Base-by-base conservation (phyloP, 2,113 vertebrate species). In the Rhadina sibilatrix region DNA sequence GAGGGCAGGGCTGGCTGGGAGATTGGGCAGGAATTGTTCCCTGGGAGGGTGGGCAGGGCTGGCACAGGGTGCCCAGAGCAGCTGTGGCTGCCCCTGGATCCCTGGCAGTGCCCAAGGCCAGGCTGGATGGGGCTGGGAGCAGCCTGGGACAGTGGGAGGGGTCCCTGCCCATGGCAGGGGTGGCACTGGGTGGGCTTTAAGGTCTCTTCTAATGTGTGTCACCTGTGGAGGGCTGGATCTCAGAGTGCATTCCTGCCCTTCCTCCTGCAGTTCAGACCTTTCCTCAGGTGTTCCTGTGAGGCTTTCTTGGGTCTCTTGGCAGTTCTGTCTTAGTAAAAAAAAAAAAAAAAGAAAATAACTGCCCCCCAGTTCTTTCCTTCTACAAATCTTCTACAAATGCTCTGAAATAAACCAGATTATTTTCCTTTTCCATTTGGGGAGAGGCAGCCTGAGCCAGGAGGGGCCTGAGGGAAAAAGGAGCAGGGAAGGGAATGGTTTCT, bases 101-200 rank as follows among this genome's bases (percentile, higher is more conserved):
- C 47, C 84, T 87, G 84, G 28, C 20, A 61, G 56, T 70, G 74
- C 3, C 74, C 84, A 16, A 79, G 84, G 56, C 40, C 47, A 54
- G 64, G 61, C 1, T 85, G 83, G 82, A 56, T 21, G 54, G 24
- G n/a, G n/a, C 47, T 65, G 1, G 81, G 71, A 77, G 44, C 31
- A 37, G 3, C 46, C 53, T 86, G 72, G 53, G 53, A 15, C 6
- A 37, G 72, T 60, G 72, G 61, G 1, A 87, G 53, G 53, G 15
- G 60, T 56, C 42, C 42, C 60, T 65, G 70, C 42, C 15, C 17
- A 12, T 22, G 46, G 63, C 27, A 33, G 22, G 54, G 4, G 15
- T 46, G 33, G 47, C 1, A 28, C 5, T 7, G 20, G 56, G 0
- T 47, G 30, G 1, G 0, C 0, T 63, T 13, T n/a, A 1, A 54